Conservation (phyloP, 2,797 vertebrate species). For the Gadopsis marmoratus region DNA sequence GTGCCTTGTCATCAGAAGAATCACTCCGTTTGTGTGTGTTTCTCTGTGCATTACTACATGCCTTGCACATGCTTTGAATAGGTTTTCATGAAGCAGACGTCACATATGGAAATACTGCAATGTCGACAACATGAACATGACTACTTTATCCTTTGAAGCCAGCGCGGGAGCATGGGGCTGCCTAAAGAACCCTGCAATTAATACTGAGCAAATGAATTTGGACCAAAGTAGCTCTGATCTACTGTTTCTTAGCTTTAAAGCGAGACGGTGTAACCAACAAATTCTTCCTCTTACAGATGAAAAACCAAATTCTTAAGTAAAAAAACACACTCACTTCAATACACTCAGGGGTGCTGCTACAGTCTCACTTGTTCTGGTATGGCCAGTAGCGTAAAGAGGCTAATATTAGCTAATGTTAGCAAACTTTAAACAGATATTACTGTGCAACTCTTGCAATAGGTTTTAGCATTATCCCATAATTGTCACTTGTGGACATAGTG, state of each 20-base stretch:
- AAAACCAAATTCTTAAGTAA: neutral
- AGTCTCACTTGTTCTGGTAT: neutral
- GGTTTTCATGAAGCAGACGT: conserved; percentile 39
- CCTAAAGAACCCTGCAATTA: conserved; percentile 29
- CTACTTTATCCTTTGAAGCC: conserved; percentile 15
- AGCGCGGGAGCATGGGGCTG: neutral
- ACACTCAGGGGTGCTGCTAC: neutral
- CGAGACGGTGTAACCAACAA: neutral
- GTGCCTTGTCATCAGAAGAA: conserved; percentile 71
- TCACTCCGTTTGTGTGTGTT: conserved; percentile 39
- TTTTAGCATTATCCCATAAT: neutral
- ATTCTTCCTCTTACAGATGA: conserved; percentile 7
- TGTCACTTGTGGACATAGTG: neutral
- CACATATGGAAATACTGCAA: conserved; percentile 44
- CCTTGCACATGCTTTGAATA: conserved; percentile 43
- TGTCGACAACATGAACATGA: conserved; percentile 15
- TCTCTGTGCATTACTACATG: conserved; percentile 26
- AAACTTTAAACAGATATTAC: neutral
- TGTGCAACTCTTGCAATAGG: neutral
- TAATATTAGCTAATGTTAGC: neutral
- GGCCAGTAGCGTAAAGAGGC: neutral
- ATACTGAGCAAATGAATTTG: conserved; percentile 28
- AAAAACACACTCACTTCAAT: neutral
- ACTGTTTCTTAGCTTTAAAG: conserved; percentile 23
- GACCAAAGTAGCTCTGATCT: neutral